A percentile compares a stretch with the other conserved stretches of the same genome.
These are phyloP conservation scores for Nowickia ferox DNA, from an alignment of 2,888 invertebrate species.

Conservation along the genomic window DNA sequence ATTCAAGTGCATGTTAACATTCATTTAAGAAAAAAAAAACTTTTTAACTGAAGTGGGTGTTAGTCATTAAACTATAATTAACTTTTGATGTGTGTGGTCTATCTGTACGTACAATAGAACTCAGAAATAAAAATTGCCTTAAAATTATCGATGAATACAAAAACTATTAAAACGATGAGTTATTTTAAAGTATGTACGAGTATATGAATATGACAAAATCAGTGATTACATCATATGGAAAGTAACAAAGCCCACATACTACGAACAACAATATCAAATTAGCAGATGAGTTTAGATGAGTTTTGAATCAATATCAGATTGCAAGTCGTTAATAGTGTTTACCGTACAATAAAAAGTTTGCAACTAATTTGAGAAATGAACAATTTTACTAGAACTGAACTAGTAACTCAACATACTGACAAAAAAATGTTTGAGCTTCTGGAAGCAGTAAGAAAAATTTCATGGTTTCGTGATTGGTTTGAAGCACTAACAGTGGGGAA, in stretches of 20 bases:
- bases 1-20: conserved; percentile 5
- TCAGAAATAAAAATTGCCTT: conserved; percentile 25
- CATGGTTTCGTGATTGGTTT: too few species aligned
- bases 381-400: neutral
- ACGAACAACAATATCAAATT: neutral
- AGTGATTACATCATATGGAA: conserved; percentile 39
- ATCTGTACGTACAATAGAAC: conserved; percentile 3
- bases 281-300: conserved; percentile 1
- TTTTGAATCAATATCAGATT: neutral
- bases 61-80: conserved; percentile 44
- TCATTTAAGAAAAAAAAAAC: neutral
- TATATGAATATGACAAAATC: neutral
- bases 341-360: neutral
- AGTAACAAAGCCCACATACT: conserved; percentile 21
- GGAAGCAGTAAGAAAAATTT: too few species aligned
- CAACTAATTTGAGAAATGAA: neutral
- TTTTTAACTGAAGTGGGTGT: conserved; percentile 23
- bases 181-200: conserved; percentile 14
- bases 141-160: conserved; percentile 22
- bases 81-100: conserved; percentile 51
- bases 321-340: conserved; percentile 31
- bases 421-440: too few species aligned
- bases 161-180: conserved; percentile 10
- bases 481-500: too few species aligned
- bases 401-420: too few species aligned